phyloP scores from a whole-genome alignment of 2,888 invertebrate species.

The Sphaerophoria rueppellii region DNA sequence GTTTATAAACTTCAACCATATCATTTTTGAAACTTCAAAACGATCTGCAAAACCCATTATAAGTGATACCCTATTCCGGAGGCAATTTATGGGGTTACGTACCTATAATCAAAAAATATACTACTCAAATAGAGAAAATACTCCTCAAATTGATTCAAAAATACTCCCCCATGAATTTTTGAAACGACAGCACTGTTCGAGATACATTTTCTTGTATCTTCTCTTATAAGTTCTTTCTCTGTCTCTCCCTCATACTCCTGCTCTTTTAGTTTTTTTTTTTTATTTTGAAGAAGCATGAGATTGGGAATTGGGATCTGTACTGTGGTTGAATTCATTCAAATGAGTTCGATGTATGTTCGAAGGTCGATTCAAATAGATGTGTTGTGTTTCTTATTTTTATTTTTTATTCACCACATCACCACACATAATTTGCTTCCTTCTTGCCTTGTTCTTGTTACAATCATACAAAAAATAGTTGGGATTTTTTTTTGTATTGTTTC shows the following conservation, averaged over 20 bases:
- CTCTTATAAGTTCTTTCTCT: conserved; percentile 72
- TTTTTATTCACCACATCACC: conserved; percentile 65
- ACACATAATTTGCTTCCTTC: conserved; percentile 70
- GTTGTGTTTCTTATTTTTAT: conserved; percentile 16
- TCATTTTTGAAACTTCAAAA: no score
- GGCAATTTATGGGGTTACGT: no score
- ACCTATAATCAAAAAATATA: no score
- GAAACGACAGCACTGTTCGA: conserved; percentile 72
- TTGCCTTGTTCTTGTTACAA: conserved; percentile 64
- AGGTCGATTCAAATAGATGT: conserved; percentile 67
- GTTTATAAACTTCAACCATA: no score
- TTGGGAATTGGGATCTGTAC: conserved; percentile 5
- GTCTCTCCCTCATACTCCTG: conserved; percentile 73
- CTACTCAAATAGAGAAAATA: no score
- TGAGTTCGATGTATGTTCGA: conserved; percentile 66
- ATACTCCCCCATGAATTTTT: no score
- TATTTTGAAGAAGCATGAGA: conserved; percentile 22
- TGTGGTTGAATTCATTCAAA: conserved; percentile 72
- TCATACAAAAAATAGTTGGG: conserved; percentile 51
- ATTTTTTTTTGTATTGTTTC: conserved; percentile 27
- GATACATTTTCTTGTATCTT: conserved; percentile 67
- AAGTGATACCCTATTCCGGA: no score
- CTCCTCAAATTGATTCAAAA: no score
- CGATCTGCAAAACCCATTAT: no score
- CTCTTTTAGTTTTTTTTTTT: conserved; percentile 59